Conservation (phyloP, 2,888 invertebrate genomes). For the Pammene fasciana region DNA sequence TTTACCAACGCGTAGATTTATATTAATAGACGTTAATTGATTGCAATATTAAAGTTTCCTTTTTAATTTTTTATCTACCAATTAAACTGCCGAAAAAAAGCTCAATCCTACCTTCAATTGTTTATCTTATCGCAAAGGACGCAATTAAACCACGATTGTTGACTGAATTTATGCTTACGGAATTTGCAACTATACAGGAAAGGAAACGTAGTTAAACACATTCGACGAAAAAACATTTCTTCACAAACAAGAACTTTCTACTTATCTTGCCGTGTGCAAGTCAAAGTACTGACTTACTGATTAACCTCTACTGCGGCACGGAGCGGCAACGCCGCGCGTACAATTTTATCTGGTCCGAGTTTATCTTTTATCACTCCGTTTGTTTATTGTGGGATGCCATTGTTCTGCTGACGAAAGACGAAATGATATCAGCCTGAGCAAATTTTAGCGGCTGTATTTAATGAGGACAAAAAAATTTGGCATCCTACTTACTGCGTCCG, state of each 20-base stretch:
- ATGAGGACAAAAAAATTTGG: not conserved
- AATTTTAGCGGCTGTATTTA: not conserved
- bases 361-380: conserved; percentile 42
- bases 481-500: not conserved
- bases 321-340: conserved; percentile 73
- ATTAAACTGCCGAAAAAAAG: no score
- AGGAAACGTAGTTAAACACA: no score
- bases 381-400: conserved; percentile 58
- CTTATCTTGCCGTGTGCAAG: conserved; percentile 6
- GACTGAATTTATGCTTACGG: no score
- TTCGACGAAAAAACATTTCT: no score
- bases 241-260: not conserved
- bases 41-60: no score
- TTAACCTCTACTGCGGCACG: conserved; percentile 44
- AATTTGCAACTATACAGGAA: no score
- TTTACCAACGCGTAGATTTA: no score
- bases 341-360: conserved; percentile 59
- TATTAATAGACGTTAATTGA: no score
- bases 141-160: no score
- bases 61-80: no score
- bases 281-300: conserved; percentile 45
- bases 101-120: no score
- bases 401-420: conserved; percentile 27
- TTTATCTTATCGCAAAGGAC: no score
- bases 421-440: conserved; percentile 27